Evolutionary conservation across 2,797 vertebrate species (phyloP).

Genomic region (Hirundo rustica): DNA sequence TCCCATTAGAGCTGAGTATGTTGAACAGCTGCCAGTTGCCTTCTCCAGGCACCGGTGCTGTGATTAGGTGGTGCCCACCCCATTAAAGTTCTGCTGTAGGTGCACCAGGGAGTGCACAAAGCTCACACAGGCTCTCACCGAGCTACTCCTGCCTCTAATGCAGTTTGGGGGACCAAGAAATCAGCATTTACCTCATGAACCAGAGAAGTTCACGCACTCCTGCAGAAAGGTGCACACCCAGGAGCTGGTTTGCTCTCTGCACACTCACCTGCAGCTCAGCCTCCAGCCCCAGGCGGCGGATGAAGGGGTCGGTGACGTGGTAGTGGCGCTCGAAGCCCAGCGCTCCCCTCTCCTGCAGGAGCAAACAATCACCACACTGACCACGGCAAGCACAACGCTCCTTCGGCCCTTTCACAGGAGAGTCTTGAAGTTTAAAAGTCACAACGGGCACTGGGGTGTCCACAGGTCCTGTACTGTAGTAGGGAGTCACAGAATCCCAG

Average conservation of each 20-base stretch:
- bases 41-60: not conserved
- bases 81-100: not conserved
- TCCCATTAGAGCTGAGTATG: not conserved
- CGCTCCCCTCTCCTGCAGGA: slow-evolving; percentile 85
- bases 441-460: not conserved
- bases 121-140: not conserved
- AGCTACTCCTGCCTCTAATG: not conserved
- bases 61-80: not conserved
- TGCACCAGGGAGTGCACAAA: not conserved
- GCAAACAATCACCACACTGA: not conserved
- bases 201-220: accelerated
- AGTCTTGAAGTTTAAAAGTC: not conserved
- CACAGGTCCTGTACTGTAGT: not conserved
- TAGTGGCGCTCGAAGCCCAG: slow-evolving; percentile 90
- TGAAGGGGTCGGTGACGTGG: slow-evolving; percentile 96
- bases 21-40: not conserved
- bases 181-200: too few relatives aligned
- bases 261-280: slow-evolving; percentile 91
- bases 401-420: not conserved
- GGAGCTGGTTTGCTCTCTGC: not conserved
- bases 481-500: not conserved
- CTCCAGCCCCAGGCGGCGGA: slow-evolving; percentile 94
- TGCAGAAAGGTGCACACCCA: accelerated
- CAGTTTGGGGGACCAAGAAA: not conserved
- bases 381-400: not conserved